Evolutionary conservation across 2,113 vertebrate genomes (phyloP).

Genomic region (Plectropomus leopardus): DNA sequence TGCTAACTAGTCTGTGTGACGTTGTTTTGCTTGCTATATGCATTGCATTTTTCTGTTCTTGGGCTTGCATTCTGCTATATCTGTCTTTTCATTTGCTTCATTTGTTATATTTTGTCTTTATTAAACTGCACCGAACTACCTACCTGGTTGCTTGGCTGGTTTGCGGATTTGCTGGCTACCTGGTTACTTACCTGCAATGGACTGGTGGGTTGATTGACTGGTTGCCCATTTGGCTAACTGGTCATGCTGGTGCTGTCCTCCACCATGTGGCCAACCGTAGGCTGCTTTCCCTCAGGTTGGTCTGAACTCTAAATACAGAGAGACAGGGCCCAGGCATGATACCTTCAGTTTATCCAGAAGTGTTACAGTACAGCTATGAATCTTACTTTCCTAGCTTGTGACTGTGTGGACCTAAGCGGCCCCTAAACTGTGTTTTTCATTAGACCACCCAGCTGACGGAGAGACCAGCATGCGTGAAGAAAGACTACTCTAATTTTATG

Average conservation of each 20-base stretch:
- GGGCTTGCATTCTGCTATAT: conserved; percentile 67
- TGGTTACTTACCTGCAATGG: conserved; percentile 81
- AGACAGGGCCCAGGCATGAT: conserved; percentile 56
- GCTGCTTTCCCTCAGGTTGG: conserved; percentile 85
- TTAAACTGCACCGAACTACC: conserved; percentile 74
- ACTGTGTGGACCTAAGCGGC: not conserved
- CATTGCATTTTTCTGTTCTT: conserved; percentile 49
- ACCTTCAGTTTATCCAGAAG: conserved; percentile 35
- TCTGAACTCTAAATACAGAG: conserved; percentile 61
- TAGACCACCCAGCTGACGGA: conserved; percentile 93
- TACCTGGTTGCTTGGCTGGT: conserved; percentile 79
- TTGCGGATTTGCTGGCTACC: conserved; percentile 79
- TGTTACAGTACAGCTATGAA: conserved; percentile 25
- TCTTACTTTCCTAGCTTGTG: not conserved
- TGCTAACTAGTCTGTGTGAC: conserved; percentile 49
- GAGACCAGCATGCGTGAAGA: conserved; percentile 95
- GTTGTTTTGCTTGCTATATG: conserved; percentile 66
- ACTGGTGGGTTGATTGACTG: conserved; percentile 79
- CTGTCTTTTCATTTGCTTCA: conserved; percentile 80
- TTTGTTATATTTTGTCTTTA: conserved; percentile 82
- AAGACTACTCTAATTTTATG: conserved; percentile 99
- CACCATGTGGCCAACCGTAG: conserved; percentile 70
- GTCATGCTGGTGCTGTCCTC: conserved; percentile 72
- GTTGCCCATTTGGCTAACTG: conserved; percentile 79
- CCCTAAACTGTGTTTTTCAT: conserved; percentile 36